Conservation (phyloP, 2,888 invertebrate genomes). For the Philopedon plagiatum region DNA sequence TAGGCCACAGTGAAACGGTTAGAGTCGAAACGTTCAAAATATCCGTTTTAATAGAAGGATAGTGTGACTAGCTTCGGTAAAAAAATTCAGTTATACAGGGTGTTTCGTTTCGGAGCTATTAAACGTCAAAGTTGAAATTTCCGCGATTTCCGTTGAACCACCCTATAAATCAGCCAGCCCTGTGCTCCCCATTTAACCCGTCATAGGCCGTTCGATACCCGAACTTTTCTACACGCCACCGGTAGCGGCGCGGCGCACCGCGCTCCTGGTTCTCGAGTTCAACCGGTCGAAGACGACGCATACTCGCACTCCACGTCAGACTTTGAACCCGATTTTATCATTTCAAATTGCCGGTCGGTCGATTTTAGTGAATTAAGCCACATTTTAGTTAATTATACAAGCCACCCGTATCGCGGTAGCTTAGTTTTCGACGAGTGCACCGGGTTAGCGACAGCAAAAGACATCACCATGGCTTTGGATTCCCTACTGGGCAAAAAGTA, state of each 20-base stretch:
- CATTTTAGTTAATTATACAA: not conserved
- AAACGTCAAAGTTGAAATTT: no score
- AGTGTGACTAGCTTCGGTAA: no score
- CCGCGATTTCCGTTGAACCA: no score
- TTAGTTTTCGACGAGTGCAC: not conserved
- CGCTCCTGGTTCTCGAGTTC: not conserved
- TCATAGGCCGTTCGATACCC: not conserved
- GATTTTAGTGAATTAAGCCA: not conserved
- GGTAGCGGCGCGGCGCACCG: not conserved
- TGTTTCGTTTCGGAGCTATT: no score
- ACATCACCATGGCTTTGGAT: constrained; percentile 57
- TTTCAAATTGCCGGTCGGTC: constrained; percentile 22
- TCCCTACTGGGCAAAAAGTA: constrained; percentile 80
- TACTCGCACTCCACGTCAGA: constrained; percentile 2
- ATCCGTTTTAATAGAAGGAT: no score
- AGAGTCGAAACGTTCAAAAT: no score
- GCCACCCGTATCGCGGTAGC: no score
- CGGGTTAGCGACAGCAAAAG: not conserved
- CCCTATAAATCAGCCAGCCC: not conserved
- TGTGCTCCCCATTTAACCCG: not conserved
- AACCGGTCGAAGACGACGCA: not conserved
- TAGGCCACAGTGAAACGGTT: no score
- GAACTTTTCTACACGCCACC: not conserved
- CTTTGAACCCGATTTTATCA: constrained; percentile 33
- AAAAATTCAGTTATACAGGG: no score